Base-by-base conservation (phyloP, 2,113 vertebrate genomes). In the Anseranas semipalmata region DNA sequence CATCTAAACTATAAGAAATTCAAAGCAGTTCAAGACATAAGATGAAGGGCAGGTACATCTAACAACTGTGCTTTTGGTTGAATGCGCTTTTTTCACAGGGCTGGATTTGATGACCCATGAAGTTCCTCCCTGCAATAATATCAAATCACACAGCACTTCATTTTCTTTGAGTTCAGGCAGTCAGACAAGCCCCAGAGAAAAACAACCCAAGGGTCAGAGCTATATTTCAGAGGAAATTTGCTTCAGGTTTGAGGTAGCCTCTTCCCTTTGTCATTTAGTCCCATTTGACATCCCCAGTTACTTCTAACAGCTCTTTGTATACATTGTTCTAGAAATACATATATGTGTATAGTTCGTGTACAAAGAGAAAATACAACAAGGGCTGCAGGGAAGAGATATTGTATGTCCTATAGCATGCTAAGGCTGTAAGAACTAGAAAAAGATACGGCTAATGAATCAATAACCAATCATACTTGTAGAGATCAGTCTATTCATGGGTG, bases 61-160 rank as follows among this genome's bases (percentile, higher is more conserved):
- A 82, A 95, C 95, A 93, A 46, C 45, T 62, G 35, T 75, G 90
- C 72, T 90, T 90, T 79, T 35, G 80, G 41, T 45, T 92, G 86
- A 92, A 85, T 35, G 81, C 10, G 2, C 12, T 4, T 76, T 92
- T 81, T 92, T 72, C 71, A 87, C 9, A 65, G 48, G 33, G 59
- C 79, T 85, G 92, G 50, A 95, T 95, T 89, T 87, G 84, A 92
- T 96, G 96, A 95, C 53, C 92, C 96, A 17, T 92, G 80, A 95
- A 92, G 77, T 85, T 93, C 48, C 71, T 94, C 74, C 32, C 27
- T 82, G 86, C 55, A 77, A 71, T 87, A 90, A 86, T 72, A 87
- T 25, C 74, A 70, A 93, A 92, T 70, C 77, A 96, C 85, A 76
- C 9, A 91, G 84, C n/a, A 46, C 77, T 95, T 85, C 10, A 0